These are phyloP conservation scores for Erynnis tages DNA, from an alignment of 2,888 invertebrate species.

Conservation along the genomic window DNA sequence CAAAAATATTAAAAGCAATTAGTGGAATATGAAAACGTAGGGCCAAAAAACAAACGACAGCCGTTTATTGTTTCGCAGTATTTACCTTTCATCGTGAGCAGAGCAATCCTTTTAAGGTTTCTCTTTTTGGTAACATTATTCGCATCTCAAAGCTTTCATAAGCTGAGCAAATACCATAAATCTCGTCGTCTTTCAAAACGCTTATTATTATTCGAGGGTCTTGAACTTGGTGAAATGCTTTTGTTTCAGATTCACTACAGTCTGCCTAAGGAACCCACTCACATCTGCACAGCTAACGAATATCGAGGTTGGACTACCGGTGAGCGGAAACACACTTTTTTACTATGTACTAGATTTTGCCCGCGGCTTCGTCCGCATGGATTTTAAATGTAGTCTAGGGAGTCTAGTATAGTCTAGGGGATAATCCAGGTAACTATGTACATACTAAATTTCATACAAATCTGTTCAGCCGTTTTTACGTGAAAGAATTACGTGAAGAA, in stretches of 20 bases:
- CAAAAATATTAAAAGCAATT: no score
- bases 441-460: no score
- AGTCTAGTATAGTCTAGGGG: no score
- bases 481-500: no score
- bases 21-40: no score
- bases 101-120: constrained; percentile 18
- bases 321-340: constrained; percentile 40
- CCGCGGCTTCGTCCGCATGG: no score
- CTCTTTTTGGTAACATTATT: constrained; percentile 11
- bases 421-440: no score
- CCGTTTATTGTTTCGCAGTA: constrained; percentile 8
- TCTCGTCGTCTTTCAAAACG: constrained; percentile 23
- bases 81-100: constrained; percentile 6
- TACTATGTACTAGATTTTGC: no score
- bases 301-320: constrained; percentile 60
- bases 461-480: no score
- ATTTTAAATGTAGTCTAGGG: no score
- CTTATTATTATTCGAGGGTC: constrained; percentile 16
- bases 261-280: constrained; percentile 49
- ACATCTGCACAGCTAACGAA: constrained; percentile 57
- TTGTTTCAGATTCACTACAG: constrained; percentile 65
- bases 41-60: background rate
- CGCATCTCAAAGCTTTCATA: constrained; percentile 14
- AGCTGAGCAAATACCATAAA: constrained; percentile 41
- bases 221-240: constrained; percentile 36